phyloP scores from a whole-genome alignment of 2,113 vertebrate species.

The Hippocampus comes region DNA sequence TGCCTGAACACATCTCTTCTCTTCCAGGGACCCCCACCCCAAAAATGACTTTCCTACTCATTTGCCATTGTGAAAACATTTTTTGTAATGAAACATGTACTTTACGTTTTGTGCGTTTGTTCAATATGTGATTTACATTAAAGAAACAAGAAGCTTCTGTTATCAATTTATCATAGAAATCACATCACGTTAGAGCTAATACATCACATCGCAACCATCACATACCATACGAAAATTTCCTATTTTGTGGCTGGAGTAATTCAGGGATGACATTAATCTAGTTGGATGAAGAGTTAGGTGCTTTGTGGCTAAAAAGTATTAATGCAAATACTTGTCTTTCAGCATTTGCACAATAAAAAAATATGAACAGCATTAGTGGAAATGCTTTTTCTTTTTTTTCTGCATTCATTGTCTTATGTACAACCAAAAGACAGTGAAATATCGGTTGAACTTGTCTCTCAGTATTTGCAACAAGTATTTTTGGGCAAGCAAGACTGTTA shows the following conservation, averaged over 20 bases:
- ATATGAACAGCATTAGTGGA: neutral
- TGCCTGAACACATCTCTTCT: conserved; percentile 47
- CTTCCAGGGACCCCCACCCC: conserved; percentile 7
- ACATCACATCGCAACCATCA: neutral
- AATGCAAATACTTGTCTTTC: neutral
- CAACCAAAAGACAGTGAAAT: too few relatives aligned
- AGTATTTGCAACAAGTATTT: too few relatives aligned
- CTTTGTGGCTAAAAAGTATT: neutral
- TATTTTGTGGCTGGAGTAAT: neutral
- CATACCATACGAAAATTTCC: neutral
- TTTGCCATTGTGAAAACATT: conserved; percentile 47
- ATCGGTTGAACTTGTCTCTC: too few relatives aligned
- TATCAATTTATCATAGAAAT: neutral
- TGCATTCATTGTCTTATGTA: neutral
- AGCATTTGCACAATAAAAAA: neutral
- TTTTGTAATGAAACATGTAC: conserved; percentile 58
- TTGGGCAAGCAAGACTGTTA: too few relatives aligned
- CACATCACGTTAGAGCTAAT: neutral
- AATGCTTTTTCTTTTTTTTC: neutral
- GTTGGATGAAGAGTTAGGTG: conserved; percentile 10
- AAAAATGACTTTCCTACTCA: conserved; percentile 31
- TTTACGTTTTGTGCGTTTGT: conserved; percentile 13
- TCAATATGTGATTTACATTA: neutral
- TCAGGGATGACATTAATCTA: conserved; percentile 23
- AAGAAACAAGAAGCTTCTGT: neutral